A percentile compares a stretch with the other conserved stretches of the same genome.
These are phyloP conservation scores for Dryobota labecula DNA, from an alignment of 2,888 invertebrate genomes.

Conservation along the genomic window DNA sequence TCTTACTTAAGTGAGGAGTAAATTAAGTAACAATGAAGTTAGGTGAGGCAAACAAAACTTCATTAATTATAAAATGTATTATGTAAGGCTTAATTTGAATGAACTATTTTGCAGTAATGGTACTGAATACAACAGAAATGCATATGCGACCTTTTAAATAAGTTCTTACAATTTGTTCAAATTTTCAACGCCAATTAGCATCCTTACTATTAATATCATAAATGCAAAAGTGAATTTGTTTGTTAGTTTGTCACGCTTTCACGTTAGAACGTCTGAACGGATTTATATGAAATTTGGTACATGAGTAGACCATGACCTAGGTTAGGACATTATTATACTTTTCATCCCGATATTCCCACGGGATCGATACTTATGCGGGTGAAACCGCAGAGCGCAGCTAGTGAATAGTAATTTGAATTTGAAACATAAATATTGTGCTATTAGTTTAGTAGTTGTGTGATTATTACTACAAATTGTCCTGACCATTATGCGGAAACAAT, in stretches of 20 bases:
- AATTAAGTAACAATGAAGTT: slow-evolving; percentile 32
- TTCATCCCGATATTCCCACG: too few species aligned
- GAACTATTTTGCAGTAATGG: not conserved
- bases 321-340: too few species aligned
- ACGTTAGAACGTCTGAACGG: too few species aligned
- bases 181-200: too few species aligned
- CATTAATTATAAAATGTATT: slow-evolving; percentile 11
- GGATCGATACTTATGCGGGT: too few species aligned
- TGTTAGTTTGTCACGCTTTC: too few species aligned
- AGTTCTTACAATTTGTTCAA: not conserved
- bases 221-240: too few species aligned
- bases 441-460: not conserved
- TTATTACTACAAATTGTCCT: not conserved
- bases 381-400: too few species aligned
- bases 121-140: not conserved
- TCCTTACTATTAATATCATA: too few species aligned
- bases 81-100: slow-evolving; percentile 14
- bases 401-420: not conserved
- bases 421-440: not conserved
- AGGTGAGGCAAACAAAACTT: not conserved
- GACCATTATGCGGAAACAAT: not conserved
- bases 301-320: too few species aligned
- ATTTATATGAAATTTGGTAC: too few species aligned
- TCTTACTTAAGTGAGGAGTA: slow-evolving; percentile 11
- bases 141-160: not conserved